Evolutionary conservation across 2,113 vertebrate species (phyloP).

Genomic region (Zootoca vivipara): DNA sequence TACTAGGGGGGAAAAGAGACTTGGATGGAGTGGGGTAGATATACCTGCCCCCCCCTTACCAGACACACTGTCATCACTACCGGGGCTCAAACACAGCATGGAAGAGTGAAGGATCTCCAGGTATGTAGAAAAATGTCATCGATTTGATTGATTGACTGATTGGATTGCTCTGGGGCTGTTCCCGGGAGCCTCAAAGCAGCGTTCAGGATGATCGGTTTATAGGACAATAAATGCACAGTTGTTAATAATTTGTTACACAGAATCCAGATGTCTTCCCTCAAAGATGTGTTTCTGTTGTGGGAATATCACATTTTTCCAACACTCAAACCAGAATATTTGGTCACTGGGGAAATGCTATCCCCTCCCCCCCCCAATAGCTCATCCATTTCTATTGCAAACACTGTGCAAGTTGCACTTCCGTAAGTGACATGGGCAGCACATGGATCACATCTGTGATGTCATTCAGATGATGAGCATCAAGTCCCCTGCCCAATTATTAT

Average conservation of each 20-base stretch:
- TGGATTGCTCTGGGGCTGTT: neutral
- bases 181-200: neutral
- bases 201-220: neutral
- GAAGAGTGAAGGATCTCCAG: neutral
- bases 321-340: conserved; percentile 21
- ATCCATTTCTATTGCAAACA: neutral
- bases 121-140: neutral
- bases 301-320: conserved; percentile 10
- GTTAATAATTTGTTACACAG: conserved; percentile 3
- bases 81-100: neutral
- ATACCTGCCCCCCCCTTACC: neutral
- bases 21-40: neutral
- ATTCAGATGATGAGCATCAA: neutral
- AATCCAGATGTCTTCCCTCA: conserved; percentile 22
- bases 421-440: neutral
- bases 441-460: neutral
- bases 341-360: neutral
- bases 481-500: neutral
- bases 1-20: neutral
- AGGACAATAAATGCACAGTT: conserved; percentile 7
- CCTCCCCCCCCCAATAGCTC: neutral
- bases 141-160: neutral
- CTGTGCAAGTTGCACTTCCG: neutral
- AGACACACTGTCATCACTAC: neutral
- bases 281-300: conserved; percentile 10